Evolutionary conservation across 2,797 vertebrate species (phyloP).

Genomic region (Mus minutoides): DNA sequence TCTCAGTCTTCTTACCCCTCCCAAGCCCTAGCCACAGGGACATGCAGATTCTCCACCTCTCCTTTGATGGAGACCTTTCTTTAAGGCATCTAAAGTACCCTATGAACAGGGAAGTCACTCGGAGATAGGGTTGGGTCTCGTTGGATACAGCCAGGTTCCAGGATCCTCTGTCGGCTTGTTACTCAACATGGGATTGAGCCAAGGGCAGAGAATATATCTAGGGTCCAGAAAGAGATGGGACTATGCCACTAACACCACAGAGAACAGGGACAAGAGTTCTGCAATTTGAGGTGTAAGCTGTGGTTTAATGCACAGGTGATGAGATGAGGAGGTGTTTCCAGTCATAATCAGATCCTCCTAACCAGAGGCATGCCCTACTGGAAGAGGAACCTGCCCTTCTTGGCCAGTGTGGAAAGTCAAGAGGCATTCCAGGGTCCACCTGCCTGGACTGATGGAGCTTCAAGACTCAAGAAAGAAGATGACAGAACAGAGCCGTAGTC

Average conservation of each 20-base stretch:
- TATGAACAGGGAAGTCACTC: neutral
- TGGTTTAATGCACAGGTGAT: neutral
- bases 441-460: neutral
- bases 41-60: neutral
- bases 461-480: conserved; percentile 31
- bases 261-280: neutral
- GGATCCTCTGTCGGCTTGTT: conserved; percentile 18
- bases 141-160: neutral
- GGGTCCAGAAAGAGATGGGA: neutral
- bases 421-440: neutral
- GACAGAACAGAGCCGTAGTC: conserved; percentile 13
- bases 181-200: neutral
- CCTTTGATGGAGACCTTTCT: neutral
- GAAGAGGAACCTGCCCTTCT: neutral
- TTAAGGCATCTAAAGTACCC: neutral
- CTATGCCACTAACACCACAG: conserved; percentile 28
- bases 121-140: neutral
- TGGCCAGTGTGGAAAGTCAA: neutral
- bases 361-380: neutral
- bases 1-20: neutral
- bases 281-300: neutral
- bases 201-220: neutral
- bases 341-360: too few species aligned
- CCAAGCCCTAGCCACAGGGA: neutral
- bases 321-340: neutral